Percentiles rank a stretch among this genome's conserved stretches.
Conservation (phyloP, 2,888 invertebrate genomes). For the Hylaea fasciaria region DNA sequence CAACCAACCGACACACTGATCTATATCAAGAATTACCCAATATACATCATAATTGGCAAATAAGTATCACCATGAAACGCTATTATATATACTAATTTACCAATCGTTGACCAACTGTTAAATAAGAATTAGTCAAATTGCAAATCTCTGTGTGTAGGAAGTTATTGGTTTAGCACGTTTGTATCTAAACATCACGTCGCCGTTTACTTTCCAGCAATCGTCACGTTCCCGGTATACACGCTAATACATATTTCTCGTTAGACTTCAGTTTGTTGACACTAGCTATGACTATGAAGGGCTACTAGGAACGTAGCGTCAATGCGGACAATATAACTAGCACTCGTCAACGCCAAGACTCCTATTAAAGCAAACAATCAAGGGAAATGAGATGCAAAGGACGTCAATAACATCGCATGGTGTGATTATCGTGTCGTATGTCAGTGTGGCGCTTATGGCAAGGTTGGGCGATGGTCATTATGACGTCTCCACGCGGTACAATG, state of each 20-base stretch:
- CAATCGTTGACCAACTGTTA: conserved; percentile 28
- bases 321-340: conserved; percentile 31
- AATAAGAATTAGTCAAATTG: conserved; percentile 13
- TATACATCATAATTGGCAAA: conserved; percentile 2
- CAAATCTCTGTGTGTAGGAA: conserved; percentile 19
- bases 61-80: conserved; percentile 17
- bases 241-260: conserved; percentile 51
- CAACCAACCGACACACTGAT: conserved; percentile 46
- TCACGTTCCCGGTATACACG: conserved; percentile 68
- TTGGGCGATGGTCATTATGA: conserved; percentile 34
- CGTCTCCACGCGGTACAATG: conserved; percentile 27
- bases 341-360: conserved; percentile 37
- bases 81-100: conserved; percentile 23
- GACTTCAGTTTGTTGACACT: conserved; percentile 51
- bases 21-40: conserved; percentile 40
- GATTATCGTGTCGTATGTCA: conserved; percentile 43
- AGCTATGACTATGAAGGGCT: conserved; percentile 30
- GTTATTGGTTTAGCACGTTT: conserved; percentile 58
- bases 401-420: conserved; percentile 43
- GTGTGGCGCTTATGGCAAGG: conserved; percentile 32
- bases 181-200: conserved; percentile 63
- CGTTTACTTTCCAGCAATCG: conserved; percentile 58
- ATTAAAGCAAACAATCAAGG: conserved; percentile 53
- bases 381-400: conserved; percentile 50
- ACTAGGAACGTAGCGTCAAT: conserved; percentile 35